Evolutionary conservation across 2,888 invertebrate species (phyloP), one percentile per base, ranked within the genome.

Genomic region (Nysson spinosus): DNA sequence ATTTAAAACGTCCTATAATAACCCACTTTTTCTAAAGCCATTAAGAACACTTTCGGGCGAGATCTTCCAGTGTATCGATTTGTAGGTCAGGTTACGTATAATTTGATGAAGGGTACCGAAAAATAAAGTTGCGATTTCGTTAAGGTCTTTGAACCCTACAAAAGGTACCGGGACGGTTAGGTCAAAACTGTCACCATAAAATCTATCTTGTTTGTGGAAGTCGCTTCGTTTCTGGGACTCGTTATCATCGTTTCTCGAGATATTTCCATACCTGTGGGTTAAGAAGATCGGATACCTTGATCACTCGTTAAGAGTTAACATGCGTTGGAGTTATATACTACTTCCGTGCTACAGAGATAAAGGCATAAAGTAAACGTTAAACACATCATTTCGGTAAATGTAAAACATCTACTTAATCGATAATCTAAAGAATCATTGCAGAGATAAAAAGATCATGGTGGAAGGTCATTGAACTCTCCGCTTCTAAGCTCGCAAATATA

Each of bases 131-230:
- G n/a, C n/a, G n/a, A n/a, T n/a, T n/a, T 44, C 11, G 34, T 20
- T 22, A 24, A 32, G 58, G 50, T 12, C 40, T 20, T 56, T 54
- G 66, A 72, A 57, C 58, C 34, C 24, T 35, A 3, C 12, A 16
- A 34, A 61, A 57, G 35, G 42, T 14, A 12, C 20, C 30, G 46
- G 55, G 55, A 22, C 51, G 24, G 44, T 42, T 69, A 54, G 49
- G 62, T 62, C 52, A 52, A 49, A 61, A 69, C 55, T 56, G 49
- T 74, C 56, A 56, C 47, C 58, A 40, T 44, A 57, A 66, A 60
- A 46, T 62, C n/a, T n/a, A n/a, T n/a, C 50, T 43, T 51, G 56
- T 61, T 69, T 37, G 24, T 55, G 22, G 24, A 65, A 66, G 43
- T 47, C 16, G 22, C 28, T 14, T 44, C 30, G 32, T 32, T 17